These are phyloP conservation scores for Pandemis corylana DNA, from an alignment of 2,888 invertebrate species.

Conservation along the genomic window DNA sequence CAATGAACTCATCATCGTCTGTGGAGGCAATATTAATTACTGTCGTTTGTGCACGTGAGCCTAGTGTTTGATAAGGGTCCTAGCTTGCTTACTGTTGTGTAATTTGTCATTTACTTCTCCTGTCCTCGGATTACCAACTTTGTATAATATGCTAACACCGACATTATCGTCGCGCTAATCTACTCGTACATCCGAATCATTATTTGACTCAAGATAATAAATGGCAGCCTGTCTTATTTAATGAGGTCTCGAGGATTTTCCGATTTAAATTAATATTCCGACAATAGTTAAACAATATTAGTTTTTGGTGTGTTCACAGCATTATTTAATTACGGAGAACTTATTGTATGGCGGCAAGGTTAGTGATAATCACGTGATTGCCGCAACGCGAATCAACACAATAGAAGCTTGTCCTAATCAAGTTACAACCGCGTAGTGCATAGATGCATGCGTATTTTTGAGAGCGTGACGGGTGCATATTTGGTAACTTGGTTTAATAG, in stretches of 20 bases:
- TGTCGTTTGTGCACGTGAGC: constrained; percentile 52
- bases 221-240: constrained; percentile 2
- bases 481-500: constrained; percentile 54
- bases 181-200: constrained; percentile 20
- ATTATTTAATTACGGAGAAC: background rate
- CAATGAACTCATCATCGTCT: constrained; percentile 78
- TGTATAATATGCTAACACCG: constrained; percentile 39
- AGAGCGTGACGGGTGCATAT: constrained; percentile 64
- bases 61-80: constrained; percentile 49
- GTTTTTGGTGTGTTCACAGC: constrained; percentile 13
- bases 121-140: constrained; percentile 34
- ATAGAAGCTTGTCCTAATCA: constrained; percentile 26
- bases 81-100: constrained; percentile 38
- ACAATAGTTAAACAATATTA: background rate
- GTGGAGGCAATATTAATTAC: constrained; percentile 73
- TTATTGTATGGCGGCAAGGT: background rate
- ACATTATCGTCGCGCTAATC: constrained; percentile 22
- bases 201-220: constrained; percentile 1
- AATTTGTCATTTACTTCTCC: constrained; percentile 43
- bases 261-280: background rate
- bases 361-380: constrained; percentile 8
- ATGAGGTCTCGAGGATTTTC: constrained; percentile 3
- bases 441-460: constrained; percentile 54
- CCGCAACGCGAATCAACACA: background rate
- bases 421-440: constrained; percentile 34